Conservation (phyloP, 2,888 invertebrate genomes). For the Vesta saturnalis region DNA sequence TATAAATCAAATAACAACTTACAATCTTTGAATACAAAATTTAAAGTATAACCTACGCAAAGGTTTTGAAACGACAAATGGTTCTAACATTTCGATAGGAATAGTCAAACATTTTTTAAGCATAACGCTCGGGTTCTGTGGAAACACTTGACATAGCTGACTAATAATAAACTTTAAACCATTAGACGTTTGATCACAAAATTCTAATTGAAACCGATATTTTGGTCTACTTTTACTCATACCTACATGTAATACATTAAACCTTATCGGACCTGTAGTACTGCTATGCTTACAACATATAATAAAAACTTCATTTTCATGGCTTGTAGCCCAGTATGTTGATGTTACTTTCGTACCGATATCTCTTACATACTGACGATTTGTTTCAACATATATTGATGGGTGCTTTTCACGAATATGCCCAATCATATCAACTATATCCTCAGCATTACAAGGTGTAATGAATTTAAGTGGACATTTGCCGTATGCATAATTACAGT, state of each 20-base stretch:
- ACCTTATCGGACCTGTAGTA: constrained; percentile 13
- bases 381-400: constrained; percentile 4
- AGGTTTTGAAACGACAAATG: constrained; percentile 9
- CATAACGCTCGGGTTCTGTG: background rate
- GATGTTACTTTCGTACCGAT: constrained; percentile 4
- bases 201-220: constrained; percentile 15
- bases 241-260: constrained; percentile 17
- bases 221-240: constrained; percentile 12
- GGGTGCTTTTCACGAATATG: constrained; percentile 29
- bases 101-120: constrained; percentile 19
- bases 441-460: background rate
- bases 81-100: constrained; percentile 17
- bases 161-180: constrained; percentile 19
- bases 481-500: constrained; percentile 50
- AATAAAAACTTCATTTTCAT: constrained; percentile 17
- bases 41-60: constrained; percentile 18
- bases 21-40: constrained; percentile 10
- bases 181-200: constrained; percentile 10
- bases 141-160: constrained; percentile 19
- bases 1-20: no score
- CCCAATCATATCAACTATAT: constrained; percentile 24
- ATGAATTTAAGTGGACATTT: constrained; percentile 48
- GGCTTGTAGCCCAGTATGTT: constrained; percentile 8
- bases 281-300: constrained; percentile 19
- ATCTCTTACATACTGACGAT: constrained; percentile 11